A percentile compares a stretch with the other conserved stretches of the same genome.
Conservation (phyloP, 2,113 vertebrate species). For the Serinus canaria region DNA sequence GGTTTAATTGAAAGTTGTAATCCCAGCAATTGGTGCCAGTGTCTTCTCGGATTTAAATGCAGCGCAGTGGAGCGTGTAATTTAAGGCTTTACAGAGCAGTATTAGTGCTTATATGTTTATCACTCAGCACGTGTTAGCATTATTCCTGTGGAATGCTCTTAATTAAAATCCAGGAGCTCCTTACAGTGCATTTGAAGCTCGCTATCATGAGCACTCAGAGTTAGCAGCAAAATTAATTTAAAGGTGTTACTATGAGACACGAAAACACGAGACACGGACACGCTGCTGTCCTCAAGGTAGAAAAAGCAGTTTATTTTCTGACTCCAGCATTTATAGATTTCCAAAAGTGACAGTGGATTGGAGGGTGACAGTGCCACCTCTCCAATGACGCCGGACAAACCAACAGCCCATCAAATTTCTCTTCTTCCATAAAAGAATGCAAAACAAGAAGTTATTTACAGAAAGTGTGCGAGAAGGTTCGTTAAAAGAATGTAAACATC, state of each 20-base stretch:
- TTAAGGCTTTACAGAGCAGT: constrained; percentile 19
- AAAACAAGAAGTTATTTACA: no score
- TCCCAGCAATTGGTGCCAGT: constrained; percentile 10
- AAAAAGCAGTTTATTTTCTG: no score
- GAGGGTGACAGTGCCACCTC: no score
- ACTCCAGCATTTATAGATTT: no score
- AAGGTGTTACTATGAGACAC: not conserved
- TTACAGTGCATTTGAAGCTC: not conserved
- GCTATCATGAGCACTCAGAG: not conserved
- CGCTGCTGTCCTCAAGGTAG: no score
- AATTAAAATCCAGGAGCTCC: constrained; percentile 30
- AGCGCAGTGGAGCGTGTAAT: not conserved
- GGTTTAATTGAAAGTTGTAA: constrained; percentile 40
- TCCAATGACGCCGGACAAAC: no score
- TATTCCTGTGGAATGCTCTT: constrained; percentile 48
- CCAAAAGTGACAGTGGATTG: no score
- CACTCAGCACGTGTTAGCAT: constrained; percentile 16
- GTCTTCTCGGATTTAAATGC: constrained; percentile 36
- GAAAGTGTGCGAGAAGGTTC: no score
- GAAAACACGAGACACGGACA: no score
- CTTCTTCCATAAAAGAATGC: no score
- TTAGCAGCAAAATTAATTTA: not conserved
- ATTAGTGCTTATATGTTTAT: not conserved
- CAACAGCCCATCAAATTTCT: no score
- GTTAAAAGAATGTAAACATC: no score